Base-by-base conservation (phyloP, 1,140 invertebrate species). In the Lordiphosa clarofinis region DNA sequence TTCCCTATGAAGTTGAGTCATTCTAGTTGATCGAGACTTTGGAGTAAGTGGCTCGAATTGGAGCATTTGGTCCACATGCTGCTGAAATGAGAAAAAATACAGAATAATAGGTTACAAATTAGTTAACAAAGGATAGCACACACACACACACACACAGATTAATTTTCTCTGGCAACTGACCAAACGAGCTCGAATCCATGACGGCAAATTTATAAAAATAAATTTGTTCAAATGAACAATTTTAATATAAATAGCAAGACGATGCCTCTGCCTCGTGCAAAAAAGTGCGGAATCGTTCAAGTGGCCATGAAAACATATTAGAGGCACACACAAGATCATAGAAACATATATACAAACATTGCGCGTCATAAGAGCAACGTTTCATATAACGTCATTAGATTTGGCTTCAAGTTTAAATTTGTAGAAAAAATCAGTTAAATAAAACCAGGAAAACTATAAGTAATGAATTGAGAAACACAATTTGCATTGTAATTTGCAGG, bases 281-380 rank as follows among this genome's bases (percentile, higher is more conserved):
- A 46, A 46, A 60, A 50, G 28, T 33, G 47, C 42, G 36, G 49
- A 47, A 49, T 46, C 60, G 49, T 11, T 63, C 58, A 40, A 58
- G 50, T 68, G 65, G 49, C 65, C 65, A 43, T 68, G 65, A 63
- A 63, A 58, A 62, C 28, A 48, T 56, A 56, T 63, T 58, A 57
- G n/a, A 68, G 48, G 63, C 48, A 68, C 4, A 68, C 48, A 68
- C 4, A 24, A 35, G 31, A 31, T 46, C 43, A 46, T 31, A 28
- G 7, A 28, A 21, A 39, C 9, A 36, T 11, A 36, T 7, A 35
- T 35, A 42, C 13, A 57, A 28, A 40, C 10, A 15, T 24, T 11
- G 11, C 11, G 12, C 36, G 40, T 37, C 40, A 24, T 35, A 13
- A 61, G 56, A 15, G 31, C 33, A 19, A 19, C 28, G 28, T 31